Percentiles rank a stretch among this genome's conserved stretches.
These are phyloP conservation scores for Oreochromis mossambicus DNA, from an alignment of 2,797 vertebrate genomes.

Conservation along the genomic window DNA sequence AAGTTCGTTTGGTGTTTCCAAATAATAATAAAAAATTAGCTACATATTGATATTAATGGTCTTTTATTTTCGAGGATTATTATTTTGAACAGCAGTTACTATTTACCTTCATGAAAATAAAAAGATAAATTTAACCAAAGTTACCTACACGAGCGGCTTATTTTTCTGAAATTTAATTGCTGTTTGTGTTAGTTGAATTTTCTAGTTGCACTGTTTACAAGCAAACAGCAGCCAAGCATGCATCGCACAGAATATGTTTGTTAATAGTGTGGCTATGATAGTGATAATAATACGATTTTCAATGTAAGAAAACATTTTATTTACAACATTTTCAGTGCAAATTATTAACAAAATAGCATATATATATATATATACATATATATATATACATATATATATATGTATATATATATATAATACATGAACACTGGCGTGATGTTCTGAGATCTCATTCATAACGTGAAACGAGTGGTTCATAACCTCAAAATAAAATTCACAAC, in stretches of 20 bases:
- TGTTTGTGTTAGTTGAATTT: not conserved
- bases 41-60: not conserved
- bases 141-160: not conserved
- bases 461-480: constrained; percentile 68
- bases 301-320: constrained; percentile 93
- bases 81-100: not conserved
- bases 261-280: not conserved
- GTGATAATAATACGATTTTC: constrained; percentile 26
- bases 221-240: not conserved
- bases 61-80: not conserved
- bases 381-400: constrained; percentile 60
- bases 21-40: not conserved
- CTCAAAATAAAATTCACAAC: constrained; percentile 63
- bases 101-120: not conserved
- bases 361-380: constrained; percentile 51
- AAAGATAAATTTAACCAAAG: not conserved
- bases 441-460: constrained; percentile 42
- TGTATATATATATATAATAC: constrained; percentile 48
- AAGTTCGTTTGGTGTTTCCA: not conserved
- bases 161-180: not conserved
- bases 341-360: constrained; percentile 81
- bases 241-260: not conserved
- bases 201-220: not conserved
- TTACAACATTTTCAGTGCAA: constrained; percentile 91
- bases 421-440: constrained; percentile 61